Evolutionary conservation across 1,140 invertebrate species (phyloP), one percentile per base, ranked within the genome.

Genomic region (Pogonomyrmex barbatus): DNA sequence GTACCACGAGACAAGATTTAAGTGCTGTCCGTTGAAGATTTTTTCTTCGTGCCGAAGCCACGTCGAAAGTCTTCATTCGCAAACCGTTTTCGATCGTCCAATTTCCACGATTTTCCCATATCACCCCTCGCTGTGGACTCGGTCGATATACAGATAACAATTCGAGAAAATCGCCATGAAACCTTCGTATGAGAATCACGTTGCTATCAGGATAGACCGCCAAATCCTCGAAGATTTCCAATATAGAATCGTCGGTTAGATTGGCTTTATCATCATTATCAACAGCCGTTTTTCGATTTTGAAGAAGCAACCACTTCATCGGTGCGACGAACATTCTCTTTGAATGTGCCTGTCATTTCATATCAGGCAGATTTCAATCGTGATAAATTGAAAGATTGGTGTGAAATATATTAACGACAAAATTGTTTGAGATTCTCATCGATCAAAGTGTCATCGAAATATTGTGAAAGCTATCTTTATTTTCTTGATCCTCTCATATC

Each of bases 1-100:
- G 73, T 89, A 94, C 93, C 90, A 94, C 93, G 10, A 94, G 70
- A 73, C 89, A 91, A 3, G 93, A 91, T 60, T 91, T 93, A 1
- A 94, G 70, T 0, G 50, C 67, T 0, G 91, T 94, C n/a, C 52
- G 63, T 3, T 62, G 87, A 2, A 94, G 90, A 77, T 94, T 56
- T 33, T 50, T 71, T 60, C 93, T 85, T 33, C 93, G 88, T 24
- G 85, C 88, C 0, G 93, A 93, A 2, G 89, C 52, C 0, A 86
- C 39, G 0, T 83, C 50, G 0, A 36, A 5, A 67, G 91, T 79
- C 0, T 33, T n/a, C 14, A 91, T 4, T 5, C 9, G 4, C 0
- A 94, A 17, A 5, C 93, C 93, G 0, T 70, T 2, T 1, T 68
- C n/a, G 0, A n/a, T 1, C 2, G 73, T 89, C 94, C 94, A 94